Evolutionary conservation across 2,113 vertebrate species (phyloP).

Genomic region (Marcusenius ussheri): DNA sequence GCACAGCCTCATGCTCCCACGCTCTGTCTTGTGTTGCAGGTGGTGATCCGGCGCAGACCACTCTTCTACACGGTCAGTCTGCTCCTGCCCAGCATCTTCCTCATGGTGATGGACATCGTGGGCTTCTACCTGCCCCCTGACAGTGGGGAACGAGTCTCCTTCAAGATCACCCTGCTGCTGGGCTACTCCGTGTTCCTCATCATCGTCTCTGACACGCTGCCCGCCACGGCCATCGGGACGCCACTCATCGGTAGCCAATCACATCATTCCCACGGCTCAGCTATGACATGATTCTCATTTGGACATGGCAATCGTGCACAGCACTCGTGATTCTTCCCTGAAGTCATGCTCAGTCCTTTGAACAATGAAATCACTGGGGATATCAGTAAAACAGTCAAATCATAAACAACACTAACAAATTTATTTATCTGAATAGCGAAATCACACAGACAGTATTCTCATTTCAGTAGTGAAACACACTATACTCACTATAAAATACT

Average conservation of each 20-base stretch:
- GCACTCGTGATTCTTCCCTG: not conserved
- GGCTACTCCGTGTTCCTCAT: constrained; percentile 98
- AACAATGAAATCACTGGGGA: not conserved
- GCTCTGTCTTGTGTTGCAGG: constrained; percentile 51
- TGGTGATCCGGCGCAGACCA: constrained; percentile 87
- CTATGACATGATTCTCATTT: not conserved
- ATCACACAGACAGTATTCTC: not conserved
- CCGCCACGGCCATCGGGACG: constrained; percentile 86
- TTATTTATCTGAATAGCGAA: not conserved
- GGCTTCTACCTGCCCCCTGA: constrained; percentile 93
- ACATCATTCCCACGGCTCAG: not conserved
- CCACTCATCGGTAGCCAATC: constrained; percentile 75
- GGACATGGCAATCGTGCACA: not conserved
- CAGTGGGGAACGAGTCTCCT: constrained; percentile 92
- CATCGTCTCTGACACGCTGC: constrained; percentile 88
- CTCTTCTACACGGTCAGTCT: constrained; percentile 89
- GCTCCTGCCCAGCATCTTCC: constrained; percentile 88
- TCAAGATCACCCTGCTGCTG: constrained; percentile 93
- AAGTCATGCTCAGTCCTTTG: not conserved
- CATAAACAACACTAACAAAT: not conserved
- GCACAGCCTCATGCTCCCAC: not conserved
- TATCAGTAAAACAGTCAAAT: not conserved
- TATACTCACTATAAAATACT: not conserved
- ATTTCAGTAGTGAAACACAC: not conserved
- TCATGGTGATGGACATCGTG: constrained; percentile 93